A percentile compares a stretch with the other conserved stretches of the same genome.
Conservation (phyloP, 2,113 vertebrate species). For the Grallaria varia region DNA sequence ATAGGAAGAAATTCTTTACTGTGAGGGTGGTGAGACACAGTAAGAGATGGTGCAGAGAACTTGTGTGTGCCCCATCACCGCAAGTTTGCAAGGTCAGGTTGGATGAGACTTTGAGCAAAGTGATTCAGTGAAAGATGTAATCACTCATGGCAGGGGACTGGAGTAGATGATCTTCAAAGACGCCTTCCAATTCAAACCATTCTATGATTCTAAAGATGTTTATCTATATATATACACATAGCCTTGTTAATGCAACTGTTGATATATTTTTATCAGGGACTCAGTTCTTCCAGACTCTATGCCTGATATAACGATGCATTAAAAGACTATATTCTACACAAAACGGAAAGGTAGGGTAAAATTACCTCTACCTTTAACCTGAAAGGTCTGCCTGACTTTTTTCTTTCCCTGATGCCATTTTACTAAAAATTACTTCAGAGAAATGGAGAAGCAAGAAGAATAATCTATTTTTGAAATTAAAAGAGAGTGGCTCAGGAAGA, state of each 20-base stretch:
- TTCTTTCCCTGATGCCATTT: neutral
- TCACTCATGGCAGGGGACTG: neutral
- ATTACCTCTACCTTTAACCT: neutral
- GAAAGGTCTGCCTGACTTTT: neutral
- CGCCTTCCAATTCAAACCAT: neutral
- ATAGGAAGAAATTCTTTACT: neutral
- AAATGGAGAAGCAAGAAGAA: neutral
- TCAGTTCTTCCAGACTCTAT: neutral
- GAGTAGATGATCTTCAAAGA: neutral
- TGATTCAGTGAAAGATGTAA: neutral
- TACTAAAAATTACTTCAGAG: neutral
- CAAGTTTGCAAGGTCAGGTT: neutral
- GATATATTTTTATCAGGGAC: neutral
- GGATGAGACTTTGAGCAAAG: neutral
- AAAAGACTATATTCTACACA: neutral
- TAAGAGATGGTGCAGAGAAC: neutral
- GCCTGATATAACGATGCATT: neutral
- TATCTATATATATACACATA: neutral
- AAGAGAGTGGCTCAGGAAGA: neutral
- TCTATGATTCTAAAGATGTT: neutral
- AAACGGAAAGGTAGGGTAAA: neutral
- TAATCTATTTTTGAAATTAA: neutral
- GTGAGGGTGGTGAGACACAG: neutral
- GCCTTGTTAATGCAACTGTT: neutral
- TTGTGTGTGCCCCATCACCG: neutral